A percentile compares a stretch with the other conserved stretches of the same genome.
Evolutionary conservation across 2,888 invertebrate species (phyloP).

Genomic region (Portevinia maculata): DNA sequence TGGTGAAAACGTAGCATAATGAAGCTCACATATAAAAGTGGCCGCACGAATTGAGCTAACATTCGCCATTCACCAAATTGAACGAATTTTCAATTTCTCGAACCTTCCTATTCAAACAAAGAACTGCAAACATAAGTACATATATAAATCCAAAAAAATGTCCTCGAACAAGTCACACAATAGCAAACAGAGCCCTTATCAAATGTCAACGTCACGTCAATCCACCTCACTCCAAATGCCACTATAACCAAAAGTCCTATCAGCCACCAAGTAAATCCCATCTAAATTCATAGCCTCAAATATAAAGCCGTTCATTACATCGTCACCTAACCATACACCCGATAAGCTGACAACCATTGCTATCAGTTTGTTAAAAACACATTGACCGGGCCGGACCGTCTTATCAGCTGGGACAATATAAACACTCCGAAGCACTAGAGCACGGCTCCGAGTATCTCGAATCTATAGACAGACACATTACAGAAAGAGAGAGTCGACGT

Average conservation of each 20-base stretch:
- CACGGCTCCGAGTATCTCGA: constrained; percentile 2
- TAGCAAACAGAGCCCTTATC: neutral
- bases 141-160: no score
- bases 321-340: constrained; percentile 47
- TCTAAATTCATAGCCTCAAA: constrained; percentile 40
- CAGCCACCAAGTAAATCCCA: constrained; percentile 15
- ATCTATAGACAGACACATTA: constrained; percentile 23
- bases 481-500: constrained; percentile 47
- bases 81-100: no score
- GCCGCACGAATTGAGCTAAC: no score
- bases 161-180: no score
- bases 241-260: constrained; percentile 19
- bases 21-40: no score
- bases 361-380: constrained; percentile 70
- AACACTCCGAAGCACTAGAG: constrained; percentile 31
- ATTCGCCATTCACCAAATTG: no score
- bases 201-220: neutral
- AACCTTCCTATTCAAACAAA: no score
- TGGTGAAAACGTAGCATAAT: no score
- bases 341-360: constrained; percentile 37
- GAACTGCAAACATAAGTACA: no score
- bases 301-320: constrained; percentile 47
- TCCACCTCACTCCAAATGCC: neutral
- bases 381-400: constrained; percentile 60
- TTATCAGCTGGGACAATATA: constrained; percentile 61